Base-by-base conservation (phyloP, 1,140 invertebrate species). In the Brachionus angularis region DNA sequence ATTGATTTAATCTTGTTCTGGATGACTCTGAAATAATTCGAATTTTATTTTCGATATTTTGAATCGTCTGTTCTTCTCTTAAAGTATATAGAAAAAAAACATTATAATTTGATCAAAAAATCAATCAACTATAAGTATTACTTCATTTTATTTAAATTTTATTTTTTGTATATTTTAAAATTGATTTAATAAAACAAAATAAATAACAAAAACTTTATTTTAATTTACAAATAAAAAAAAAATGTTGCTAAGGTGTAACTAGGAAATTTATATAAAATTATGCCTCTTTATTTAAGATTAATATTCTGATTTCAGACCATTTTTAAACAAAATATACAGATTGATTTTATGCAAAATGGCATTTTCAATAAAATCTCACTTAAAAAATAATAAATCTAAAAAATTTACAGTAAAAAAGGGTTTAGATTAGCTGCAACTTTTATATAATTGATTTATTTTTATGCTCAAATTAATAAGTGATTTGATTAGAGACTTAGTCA, bases 1-100 rank as follows among this genome's bases (percentile, higher is more conserved):
- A 81, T 72, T 81, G 76, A 71, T 74, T 74, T 16, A 79, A 75
- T 58, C 80, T 72, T 16, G 81, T 76, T 50, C 80, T 64, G 62
- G 78, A 79, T 8, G 79, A 80, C 44, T 77, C 76, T 12, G 75
- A 75, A 16, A 77, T 71, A 50, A 77, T 79, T 21, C 78, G 74
- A 39, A 81, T 76, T 46, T 75, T 74, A 25, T 79, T 73, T 71
- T 79, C 77, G 25, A 81, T 72, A 27, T 75, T 74, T 25, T 73
- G 52, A 34, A 72, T 58, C 39, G 53, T 39, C 5, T 36, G 36
- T 23, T 58, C 53, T 58, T 34, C 39, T n/a, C n/a, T n/a, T n/a
- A n/a, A n/a, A n/a, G n/a, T n/a, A n/a, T 58, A 1, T 3, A 7
- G 39, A 58, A 36, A 39, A 39, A 39, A 23, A 36, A 58, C 18